A percentile compares a stretch with the other conserved stretches of the same genome.
Conservation (phyloP, 2,888 invertebrate species). For the Baccha elongata region DNA sequence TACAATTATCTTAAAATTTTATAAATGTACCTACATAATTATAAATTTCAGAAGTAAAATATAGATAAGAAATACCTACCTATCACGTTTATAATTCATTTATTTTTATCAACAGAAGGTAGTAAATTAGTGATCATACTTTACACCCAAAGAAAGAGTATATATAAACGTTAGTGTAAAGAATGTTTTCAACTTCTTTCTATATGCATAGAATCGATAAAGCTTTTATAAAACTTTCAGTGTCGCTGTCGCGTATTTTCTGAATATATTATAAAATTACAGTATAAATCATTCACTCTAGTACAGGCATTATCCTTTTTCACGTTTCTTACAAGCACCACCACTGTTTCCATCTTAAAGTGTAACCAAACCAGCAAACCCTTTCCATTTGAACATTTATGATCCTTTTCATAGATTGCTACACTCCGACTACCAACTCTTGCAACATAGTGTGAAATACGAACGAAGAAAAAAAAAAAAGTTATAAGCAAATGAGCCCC, state of each 20-base stretch:
- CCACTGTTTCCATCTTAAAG: constrained; percentile 25
- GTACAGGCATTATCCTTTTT: constrained; percentile 26
- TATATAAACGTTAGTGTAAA: no score
- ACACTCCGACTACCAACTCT: constrained; percentile 26
- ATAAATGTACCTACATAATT: no score
- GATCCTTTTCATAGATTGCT: constrained; percentile 58
- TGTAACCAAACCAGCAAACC: constrained; percentile 11
- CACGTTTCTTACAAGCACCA: constrained; percentile 26
- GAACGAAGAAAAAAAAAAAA: constrained; percentile 48
- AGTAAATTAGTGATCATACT: no score
- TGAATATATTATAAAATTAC: background rate
- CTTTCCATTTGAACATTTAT: constrained; percentile 37
- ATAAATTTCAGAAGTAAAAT: no score
- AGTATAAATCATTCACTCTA: constrained; percentile 6
- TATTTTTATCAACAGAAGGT: no score
- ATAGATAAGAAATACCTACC: no score
- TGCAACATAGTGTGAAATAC: constrained; percentile 58
- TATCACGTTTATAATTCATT: no score
- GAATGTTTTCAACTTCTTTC: no score
- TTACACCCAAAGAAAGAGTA: no score
- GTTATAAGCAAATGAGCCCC: constrained; percentile 62
- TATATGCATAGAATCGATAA: background rate
- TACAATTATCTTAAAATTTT: no score
- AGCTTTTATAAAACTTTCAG: background rate
- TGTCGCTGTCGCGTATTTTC: no score